These are phyloP conservation scores for Porites lutea DNA, from an alignment of 64 coral and sea anemone species.

Conservation along the genomic window DNA sequence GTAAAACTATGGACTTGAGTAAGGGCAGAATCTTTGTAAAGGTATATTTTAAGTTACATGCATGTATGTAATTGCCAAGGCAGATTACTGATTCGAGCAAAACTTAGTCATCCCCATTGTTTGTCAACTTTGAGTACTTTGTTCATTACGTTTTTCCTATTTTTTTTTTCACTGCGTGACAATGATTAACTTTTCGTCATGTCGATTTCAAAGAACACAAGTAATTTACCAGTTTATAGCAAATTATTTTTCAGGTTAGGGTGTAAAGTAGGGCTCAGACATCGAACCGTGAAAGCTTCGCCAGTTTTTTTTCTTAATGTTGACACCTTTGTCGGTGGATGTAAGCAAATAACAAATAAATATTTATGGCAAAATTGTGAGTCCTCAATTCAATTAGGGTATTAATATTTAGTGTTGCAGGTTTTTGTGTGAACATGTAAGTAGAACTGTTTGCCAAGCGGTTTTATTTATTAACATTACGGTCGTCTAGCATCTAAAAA, in stretches of 20 bases:
- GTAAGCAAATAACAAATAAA: constrained; percentile 27
- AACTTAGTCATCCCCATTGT: background rate
- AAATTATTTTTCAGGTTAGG: background rate
- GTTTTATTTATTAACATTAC: background rate
- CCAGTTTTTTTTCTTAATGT: background rate
- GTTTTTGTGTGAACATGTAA: background rate
- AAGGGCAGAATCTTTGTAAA: background rate
- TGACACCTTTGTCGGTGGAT: constrained; percentile 20
- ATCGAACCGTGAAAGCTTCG: background rate
- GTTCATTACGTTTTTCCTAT: background rate
- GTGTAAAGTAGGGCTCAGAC: background rate
- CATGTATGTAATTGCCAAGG: no score
- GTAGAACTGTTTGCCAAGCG: background rate
- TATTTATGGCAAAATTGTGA: constrained; percentile 18
- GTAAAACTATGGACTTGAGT: background rate
- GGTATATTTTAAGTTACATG: background rate
- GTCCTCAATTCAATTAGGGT: background rate
- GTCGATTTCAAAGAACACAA: background rate
- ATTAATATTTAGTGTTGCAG: background rate
- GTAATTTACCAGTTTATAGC: background rate
- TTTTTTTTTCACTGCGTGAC: background rate
- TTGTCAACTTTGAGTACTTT: background rate
- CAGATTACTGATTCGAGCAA: background rate
- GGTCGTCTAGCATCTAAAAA: background rate
- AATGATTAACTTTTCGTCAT: background rate